Base-by-base conservation (phyloP, 2,797 vertebrate species). In the Spatula versicolor region DNA sequence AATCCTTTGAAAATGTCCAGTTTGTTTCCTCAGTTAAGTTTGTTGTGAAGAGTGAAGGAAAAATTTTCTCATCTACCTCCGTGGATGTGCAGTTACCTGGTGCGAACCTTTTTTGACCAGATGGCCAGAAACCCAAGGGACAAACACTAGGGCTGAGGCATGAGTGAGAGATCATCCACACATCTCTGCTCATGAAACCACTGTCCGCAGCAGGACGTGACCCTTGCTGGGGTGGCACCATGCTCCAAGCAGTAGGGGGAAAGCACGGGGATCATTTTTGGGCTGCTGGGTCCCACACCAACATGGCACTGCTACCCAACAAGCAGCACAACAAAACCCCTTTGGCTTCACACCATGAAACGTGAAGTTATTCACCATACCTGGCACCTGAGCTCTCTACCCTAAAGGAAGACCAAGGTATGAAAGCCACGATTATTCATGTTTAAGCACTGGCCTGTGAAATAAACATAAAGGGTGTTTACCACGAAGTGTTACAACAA, bases 301-400 rank as follows among this genome's bases (percentile, higher is more conserved):
- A 17, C 18, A 33, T 0, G 0, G 3, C 4, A 3, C 23, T 30
- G 11, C 43, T 85, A 33, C 64, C 28, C 0, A 0, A 14, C 35
- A 76, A 17, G 25, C 33, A 18, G 55, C 15, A n/a, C 31, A 64
- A 55, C 75, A 62, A 79, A 7, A 1, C 2, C 6, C 56, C 35
- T 87, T 81, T 77, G 55, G 55, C 60, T 60, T 84, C 35, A 33
- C 63, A 71, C 60, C 0, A 2, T 50, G 75, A 76, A 58, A 73
- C 41, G 35, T 41, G 60, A 75, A 88, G 25, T 26, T 83, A 73
- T 86, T 80, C 83, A 56, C 88, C 33, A 4, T 35, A 46, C 28
- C 35, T 62, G 77, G 69, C 77, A 94, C 81, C 77, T 88, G 50
- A 1, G 1, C 7, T 77, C 13, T 73, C 81, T 69, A 60, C 37